Base-by-base conservation (phyloP, 2,888 invertebrate genomes). In the Listrodromus nycthemerus region DNA sequence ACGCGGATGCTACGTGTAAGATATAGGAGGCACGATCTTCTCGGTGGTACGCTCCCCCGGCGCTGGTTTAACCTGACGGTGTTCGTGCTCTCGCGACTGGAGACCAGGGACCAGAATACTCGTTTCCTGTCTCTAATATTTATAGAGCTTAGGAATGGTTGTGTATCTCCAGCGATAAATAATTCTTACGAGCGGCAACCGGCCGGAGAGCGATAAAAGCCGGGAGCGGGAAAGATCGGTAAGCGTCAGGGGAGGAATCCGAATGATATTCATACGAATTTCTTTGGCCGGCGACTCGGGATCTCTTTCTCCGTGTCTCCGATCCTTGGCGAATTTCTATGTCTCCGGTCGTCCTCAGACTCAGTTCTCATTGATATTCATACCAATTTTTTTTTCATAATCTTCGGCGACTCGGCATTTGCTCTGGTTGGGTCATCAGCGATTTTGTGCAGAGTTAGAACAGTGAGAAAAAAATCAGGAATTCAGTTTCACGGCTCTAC, bases 1-100 rank as follows among this genome's bases (percentile, higher is more conserved):
- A 75, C 69, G 86, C 86, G 82, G 81, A 86, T 88, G 87, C 86
- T 84, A 85, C 87, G 85, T 85, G 85, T 86, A 79, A 77, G 78
- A 61, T 80, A 79, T 19, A 69, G n/a, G 48, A 69, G 21, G 37
- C 33, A 55, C 33, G 50, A 21, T 45, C 16, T 19, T 24, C 50
- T 24, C 21, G 55, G n/a, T 71, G 58, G 48, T 55, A 73, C 58
- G 55, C 24, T 4, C 67, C 33, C 52, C 19, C 41, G 37, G 4
- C n/a, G 52, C n/a, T 52, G 69, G 1, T 52, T 21, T 58, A 58
- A 58, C 21, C 37, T 48, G 78, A n/a, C 63, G 41, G 16, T 33
- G 27, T 67, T 65, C 67, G 75, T 65, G 74, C 55, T 63, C 50
- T 24, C 7, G 24, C 41, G 13, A 16, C 58, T 48, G 58, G 50